Base-by-base conservation (phyloP, 2,113 vertebrate species). In the Erythrocercus mccallii region DNA sequence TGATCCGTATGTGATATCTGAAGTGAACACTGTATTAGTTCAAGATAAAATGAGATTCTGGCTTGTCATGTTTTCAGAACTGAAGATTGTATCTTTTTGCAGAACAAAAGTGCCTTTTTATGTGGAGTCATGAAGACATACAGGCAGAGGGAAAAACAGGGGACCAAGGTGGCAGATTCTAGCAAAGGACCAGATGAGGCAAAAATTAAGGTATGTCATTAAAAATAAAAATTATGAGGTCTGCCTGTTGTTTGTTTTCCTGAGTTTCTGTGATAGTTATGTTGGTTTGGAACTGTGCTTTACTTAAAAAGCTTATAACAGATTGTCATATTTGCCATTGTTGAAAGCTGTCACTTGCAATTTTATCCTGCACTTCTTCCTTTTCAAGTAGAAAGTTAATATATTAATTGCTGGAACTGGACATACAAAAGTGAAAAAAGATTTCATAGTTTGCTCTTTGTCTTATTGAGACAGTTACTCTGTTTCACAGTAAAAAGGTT, bases 61-160 rank as follows among this genome's bases (percentile, higher is more conserved):
- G 48, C 31, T 84, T 81, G 35, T 82, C 42, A 7, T 71, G 25
- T 92, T 38, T 88, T 58, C 56, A 70, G 54, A 85, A 78, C 58
- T 96, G 60, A 95, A 81, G 35, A 37, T 62, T 86, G 0, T 61
- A 23, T 94, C 82, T 93, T 78, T 78, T 94, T 90, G 56, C 97
- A 99, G 99, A 99, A 99, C 98, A 99, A 99, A 99, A 99, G 99
- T 99, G 99, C 99, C 98, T 99, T 99, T 98, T 99, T 99, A 97
- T 99, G 99, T 97, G 99, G 99, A 81, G 99, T 99, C 92, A 99
- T 99, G 99, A 99, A 99, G 98, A 99, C 99, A 10, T 99, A 99
- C 74, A 98, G 99, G 93, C 99, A 99, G 98, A 98, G 99, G 96
- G 99, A 99, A 98, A 99, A 99, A 98, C 99, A 99, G 96, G 99